Evolutionary conservation across 2,888 invertebrate species (phyloP), one percentile per base, ranked within the genome.

Genomic region (Eucera pruinosa): DNA sequence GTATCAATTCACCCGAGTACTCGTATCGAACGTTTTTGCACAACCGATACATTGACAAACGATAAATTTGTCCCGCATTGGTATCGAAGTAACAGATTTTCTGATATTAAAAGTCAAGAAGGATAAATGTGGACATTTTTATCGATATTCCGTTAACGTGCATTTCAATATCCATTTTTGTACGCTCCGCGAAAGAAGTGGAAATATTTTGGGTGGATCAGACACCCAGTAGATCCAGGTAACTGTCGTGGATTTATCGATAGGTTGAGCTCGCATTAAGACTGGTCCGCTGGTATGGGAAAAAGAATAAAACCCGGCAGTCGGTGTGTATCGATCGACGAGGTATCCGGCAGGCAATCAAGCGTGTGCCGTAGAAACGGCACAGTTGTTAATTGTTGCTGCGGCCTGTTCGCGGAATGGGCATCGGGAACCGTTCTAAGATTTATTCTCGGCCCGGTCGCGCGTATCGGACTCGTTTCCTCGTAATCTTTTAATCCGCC

Each of bases 201-300:
- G 23, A 11, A 41, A 33, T 30, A 30, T 47, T 70, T 47, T 13
- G n/a, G 36, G 27, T n/a, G 9, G n/a, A 50, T n/a, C 13, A n/a
- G 60, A 23, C 62, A 62, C 25, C 23, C 52, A 7, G 57, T 64
- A 64, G 41, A 36, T 57, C 25, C 50, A 67, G 64, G 67, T 69
- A 77, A 69, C 72, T 58, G 64, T 66, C 68, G 73, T 71, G 77
- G 77, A 81, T 87, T 85, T 87, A 86, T 86, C 87, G 87, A 87
- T 86, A 75, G 79, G 81, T 82, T 80, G 81, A 86, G 78, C 71
- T 60, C 75, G 72, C 80, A 52, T 84, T 82, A 82, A 80, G 78
- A 57, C 70, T 80, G 75, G 67, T 52, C 41, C 45, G 39, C 23
- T 25, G 41, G 67, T 64, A 50, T 41, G 61, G 33, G 71, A 27